Percentiles rank a stretch among this genome's conserved stretches.
phyloP scores from a whole-genome alignment of 2,113 vertebrate genomes.

The Xenus cinereus region DNA sequence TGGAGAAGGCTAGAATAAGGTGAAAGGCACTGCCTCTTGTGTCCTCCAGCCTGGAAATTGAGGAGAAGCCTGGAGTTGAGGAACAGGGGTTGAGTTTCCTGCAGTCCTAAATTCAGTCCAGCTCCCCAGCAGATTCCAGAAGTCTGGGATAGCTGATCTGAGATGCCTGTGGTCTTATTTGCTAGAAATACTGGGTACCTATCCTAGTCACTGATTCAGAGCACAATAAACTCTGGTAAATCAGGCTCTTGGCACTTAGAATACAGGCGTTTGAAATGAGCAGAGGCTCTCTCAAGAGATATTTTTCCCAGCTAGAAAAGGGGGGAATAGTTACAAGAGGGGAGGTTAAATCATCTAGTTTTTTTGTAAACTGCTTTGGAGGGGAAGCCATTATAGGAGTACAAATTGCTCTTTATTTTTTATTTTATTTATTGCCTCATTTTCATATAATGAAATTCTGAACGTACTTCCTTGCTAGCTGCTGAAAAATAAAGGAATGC shows the following conservation, averaged over 20 bases:
- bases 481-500: constrained; percentile 33
- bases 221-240: constrained; percentile 1
- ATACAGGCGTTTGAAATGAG: constrained; percentile 9
- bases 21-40: neutral
- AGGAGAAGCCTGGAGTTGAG: neutral
- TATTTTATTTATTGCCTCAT: constrained; percentile 58
- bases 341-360: constrained; percentile 3
- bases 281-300: constrained; percentile 3
- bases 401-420: constrained; percentile 62
- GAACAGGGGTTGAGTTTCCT: neutral
- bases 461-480: constrained; percentile 1
- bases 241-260: neutral
- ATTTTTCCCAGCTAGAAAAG: constrained; percentile 13
- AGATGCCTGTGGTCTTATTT: constrained; percentile 2
- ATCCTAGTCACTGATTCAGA: neutral
- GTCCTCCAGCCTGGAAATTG: neutral
- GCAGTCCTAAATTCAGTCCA: neutral
- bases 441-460: constrained; percentile 64
- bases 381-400: constrained; percentile 34
- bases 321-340: constrained; percentile 1
- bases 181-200: constrained; percentile 3
- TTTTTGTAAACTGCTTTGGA: constrained; percentile 30
- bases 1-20: neutral
- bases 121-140: neutral
- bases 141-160: neutral